Conservation (phyloP, 2,888 invertebrate species). For the Drosophila koepferae region DNA sequence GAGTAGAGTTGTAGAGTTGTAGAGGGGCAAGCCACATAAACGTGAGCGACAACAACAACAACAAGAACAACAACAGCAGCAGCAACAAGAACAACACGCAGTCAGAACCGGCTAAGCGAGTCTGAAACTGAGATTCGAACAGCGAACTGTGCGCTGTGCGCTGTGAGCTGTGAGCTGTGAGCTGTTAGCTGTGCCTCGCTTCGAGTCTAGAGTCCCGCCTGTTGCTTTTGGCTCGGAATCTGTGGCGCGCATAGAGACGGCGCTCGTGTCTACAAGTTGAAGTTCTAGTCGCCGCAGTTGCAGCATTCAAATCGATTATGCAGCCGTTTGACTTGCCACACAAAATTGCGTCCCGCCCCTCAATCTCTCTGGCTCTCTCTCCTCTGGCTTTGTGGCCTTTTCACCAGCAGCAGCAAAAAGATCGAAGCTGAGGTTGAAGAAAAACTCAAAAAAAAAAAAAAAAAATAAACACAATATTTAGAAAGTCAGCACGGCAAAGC, state of each 20-base stretch:
- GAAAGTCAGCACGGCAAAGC: slow-evolving; percentile 68
- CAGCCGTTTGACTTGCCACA: slow-evolving; percentile 55
- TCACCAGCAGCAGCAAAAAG: slow-evolving; percentile 43
- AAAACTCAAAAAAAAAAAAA: slow-evolving; percentile 23
- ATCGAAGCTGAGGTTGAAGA: slow-evolving; percentile 39
- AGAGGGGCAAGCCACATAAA: slow-evolving; percentile 50
- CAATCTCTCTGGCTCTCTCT: slow-evolving; percentile 2
- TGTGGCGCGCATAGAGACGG: slow-evolving; percentile 18
- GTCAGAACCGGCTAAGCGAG: slow-evolving; percentile 81
- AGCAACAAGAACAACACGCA: slow-evolving; percentile 40
- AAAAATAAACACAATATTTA: slow-evolving; percentile 62
- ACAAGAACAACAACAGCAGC: neutral
- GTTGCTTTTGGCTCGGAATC: slow-evolving; percentile 13
- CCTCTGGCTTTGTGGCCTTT: slow-evolving; percentile 36
- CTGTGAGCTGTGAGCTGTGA: neutral
- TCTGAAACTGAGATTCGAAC: slow-evolving; percentile 44
- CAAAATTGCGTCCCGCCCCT: slow-evolving; percentile 48
- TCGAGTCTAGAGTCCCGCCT: slow-evolving; percentile 41
- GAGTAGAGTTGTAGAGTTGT: slow-evolving; percentile 4
- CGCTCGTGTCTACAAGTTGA: slow-evolving; percentile 21
- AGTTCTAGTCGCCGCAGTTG: slow-evolving; percentile 45
- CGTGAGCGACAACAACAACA: slow-evolving; percentile 59
- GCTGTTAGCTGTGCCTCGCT: slow-evolving; percentile 13
- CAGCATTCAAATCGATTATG: slow-evolving; percentile 78
- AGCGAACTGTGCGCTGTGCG: slow-evolving; percentile 4